phyloP scores from a whole-genome alignment of 1,140 invertebrate species.

The Pseudomyrmex flavicornis region DNA sequence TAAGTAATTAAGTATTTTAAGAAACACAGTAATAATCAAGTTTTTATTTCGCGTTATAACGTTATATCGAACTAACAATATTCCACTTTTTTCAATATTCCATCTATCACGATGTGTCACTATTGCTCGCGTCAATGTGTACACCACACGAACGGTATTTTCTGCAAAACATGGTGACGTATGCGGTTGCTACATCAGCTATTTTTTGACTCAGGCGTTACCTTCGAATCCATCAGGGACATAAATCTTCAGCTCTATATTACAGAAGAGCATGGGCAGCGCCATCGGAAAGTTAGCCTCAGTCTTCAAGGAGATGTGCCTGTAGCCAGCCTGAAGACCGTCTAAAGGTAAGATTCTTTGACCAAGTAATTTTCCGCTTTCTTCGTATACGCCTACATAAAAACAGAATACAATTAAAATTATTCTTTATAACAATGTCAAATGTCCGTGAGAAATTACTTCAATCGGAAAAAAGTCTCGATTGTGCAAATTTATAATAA shows the following conservation, averaged over 20 bases:
- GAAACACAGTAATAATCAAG: too few relatives aligned
- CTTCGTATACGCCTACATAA: slow-evolving; percentile 94
- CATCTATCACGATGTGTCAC: too few relatives aligned
- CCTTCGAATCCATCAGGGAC: slow-evolving; percentile 99
- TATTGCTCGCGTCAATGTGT: too few relatives aligned
- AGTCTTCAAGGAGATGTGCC: slow-evolving; percentile 98
- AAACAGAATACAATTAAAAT: not conserved
- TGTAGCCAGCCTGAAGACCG: slow-evolving; percentile 98
- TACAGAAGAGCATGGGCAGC: slow-evolving; percentile 99
- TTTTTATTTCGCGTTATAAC: not conserved
- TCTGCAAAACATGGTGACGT: too few relatives aligned
- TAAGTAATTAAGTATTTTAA: too few relatives aligned
- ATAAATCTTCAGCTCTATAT: slow-evolving; percentile 99
- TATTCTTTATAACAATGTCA: not conserved
- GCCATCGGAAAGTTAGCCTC: slow-evolving; percentile 99
- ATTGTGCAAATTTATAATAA: not conserved
- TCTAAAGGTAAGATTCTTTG: slow-evolving; percentile 99
- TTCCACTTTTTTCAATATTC: too few relatives aligned
- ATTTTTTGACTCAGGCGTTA: slow-evolving; percentile 77
- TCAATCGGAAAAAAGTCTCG: not conserved
- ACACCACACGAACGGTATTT: too few relatives aligned
- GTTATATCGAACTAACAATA: slow-evolving; percentile 7
- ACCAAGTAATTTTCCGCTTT: slow-evolving; percentile 98
- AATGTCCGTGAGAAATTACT: not conserved
- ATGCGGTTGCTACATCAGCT: too few relatives aligned